A percentile compares a stretch with the other conserved stretches of the same genome.
Evolutionary conservation across 2,888 invertebrate species (phyloP).

Genomic region (Atherix ibis): DNA sequence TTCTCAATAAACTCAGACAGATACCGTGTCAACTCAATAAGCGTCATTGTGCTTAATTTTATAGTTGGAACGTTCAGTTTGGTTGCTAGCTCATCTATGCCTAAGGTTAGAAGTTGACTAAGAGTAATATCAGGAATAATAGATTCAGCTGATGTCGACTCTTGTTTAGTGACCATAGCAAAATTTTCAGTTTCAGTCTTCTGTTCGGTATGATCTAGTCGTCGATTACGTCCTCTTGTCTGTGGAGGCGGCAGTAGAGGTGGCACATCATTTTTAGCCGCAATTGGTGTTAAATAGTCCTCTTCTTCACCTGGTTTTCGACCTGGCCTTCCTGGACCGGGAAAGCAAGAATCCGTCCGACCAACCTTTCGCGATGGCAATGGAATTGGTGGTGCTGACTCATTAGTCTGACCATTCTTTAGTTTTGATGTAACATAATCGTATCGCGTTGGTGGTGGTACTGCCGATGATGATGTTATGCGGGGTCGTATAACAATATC

Average conservation of each 20-base stretch:
- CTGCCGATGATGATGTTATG: slow-evolving; percentile 16
- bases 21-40: slow-evolving; percentile 72
- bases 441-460: slow-evolving; percentile 19
- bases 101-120: slow-evolving; percentile 65
- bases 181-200: slow-evolving; percentile 19
- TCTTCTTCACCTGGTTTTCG: slow-evolving; percentile 43
- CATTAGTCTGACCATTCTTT: slow-evolving; percentile 4
- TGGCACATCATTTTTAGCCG: slow-evolving; percentile 23
- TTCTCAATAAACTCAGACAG: slow-evolving; percentile 44
- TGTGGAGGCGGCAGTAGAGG: slow-evolving; percentile 37
- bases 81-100: slow-evolving; percentile 61
- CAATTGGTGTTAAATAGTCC: slow-evolving; percentile 52
- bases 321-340: slow-evolving; percentile 33
- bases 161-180: neutral
- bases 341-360: slow-evolving; percentile 35
- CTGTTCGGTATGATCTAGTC: slow-evolving; percentile 15
- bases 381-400: slow-evolving; percentile 40
- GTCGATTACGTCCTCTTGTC: slow-evolving; percentile 22
- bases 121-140: slow-evolving; percentile 53
- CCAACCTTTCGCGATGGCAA: slow-evolving; percentile 38
- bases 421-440: slow-evolving; percentile 20
- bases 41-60: slow-evolving; percentile 68
- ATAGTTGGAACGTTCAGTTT: slow-evolving; percentile 62
- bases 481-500: slow-evolving; percentile 38
- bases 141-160: slow-evolving; percentile 15